These are phyloP conservation scores for Colletes gigas DNA, from an alignment of 1,140 invertebrate species.

Conservation along the genomic window DNA sequence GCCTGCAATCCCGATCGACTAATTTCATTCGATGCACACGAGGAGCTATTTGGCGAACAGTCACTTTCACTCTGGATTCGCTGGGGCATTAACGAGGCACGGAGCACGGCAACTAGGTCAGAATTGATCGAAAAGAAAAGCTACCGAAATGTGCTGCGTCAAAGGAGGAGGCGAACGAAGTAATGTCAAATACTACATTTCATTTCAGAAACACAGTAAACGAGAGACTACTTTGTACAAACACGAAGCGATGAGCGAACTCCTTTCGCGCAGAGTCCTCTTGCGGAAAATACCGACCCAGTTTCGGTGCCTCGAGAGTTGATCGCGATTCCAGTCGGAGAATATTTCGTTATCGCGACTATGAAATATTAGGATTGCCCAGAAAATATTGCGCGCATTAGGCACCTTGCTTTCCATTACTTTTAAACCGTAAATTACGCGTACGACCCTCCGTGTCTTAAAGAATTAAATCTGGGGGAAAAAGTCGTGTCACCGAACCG, in stretches of 20 bases:
- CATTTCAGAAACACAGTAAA: not conserved
- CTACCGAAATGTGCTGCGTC: too few relatives aligned
- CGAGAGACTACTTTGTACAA: not conserved
- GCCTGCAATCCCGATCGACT: not conserved
- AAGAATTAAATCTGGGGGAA: too few relatives aligned
- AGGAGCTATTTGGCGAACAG: not conserved
- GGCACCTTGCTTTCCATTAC: too few relatives aligned
- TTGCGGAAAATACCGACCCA: not conserved
- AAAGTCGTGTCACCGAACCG: too few relatives aligned
- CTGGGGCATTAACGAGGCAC: not conserved
- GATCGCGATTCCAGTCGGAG: not conserved
- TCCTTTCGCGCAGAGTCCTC: not conserved
- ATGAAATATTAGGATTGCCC: too few relatives aligned
- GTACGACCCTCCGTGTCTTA: too few relatives aligned
- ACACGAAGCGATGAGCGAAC: not conserved
- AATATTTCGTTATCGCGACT: not conserved
- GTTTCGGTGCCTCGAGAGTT: not conserved
- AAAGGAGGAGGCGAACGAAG: not conserved
- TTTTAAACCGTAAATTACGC: too few relatives aligned
- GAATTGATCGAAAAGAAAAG: not conserved
- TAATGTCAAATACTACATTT: not conserved
- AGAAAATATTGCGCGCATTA: too few relatives aligned
- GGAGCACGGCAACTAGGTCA: not conserved
- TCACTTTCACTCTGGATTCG: not conserved
- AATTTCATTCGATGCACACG: not conserved